Evolutionary conservation across 1,140 invertebrate genomes (phyloP).

Genomic region (Pinna nobilis): DNA sequence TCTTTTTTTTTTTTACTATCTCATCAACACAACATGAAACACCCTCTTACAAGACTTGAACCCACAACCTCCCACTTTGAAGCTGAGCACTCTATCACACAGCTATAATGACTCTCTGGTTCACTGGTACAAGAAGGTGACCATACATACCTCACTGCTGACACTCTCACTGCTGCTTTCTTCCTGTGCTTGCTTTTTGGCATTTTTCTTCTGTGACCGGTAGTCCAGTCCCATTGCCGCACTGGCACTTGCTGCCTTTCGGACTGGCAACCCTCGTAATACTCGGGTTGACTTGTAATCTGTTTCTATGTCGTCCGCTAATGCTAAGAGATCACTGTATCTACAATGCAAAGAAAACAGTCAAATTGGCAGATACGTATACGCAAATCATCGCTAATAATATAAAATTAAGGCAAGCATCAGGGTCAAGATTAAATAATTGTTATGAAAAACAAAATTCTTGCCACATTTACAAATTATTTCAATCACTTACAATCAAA

Average conservation of each 20-base stretch:
- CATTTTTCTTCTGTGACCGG: slow-evolving; percentile 69
- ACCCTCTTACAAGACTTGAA: not conserved
- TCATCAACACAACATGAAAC: not conserved
- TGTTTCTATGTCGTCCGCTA: slow-evolving; percentile 87
- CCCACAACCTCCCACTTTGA: not conserved
- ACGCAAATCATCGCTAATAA: too few species aligned
- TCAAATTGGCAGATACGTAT: not conserved
- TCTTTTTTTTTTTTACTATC: not conserved
- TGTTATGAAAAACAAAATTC: too few species aligned
- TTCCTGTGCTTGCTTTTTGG: slow-evolving; percentile 73
- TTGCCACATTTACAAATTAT: too few species aligned
- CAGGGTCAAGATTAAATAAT: too few species aligned
- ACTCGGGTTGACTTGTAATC: slow-evolving; percentile 78
- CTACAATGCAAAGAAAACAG: slow-evolving; percentile 45
- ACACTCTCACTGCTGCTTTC: slow-evolving; percentile 83
- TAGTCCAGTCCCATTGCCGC: slow-evolving; percentile 47
- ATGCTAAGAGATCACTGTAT: slow-evolving; percentile 92
- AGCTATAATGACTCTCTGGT: not conserved
- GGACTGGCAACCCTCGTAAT: slow-evolving; percentile 58
- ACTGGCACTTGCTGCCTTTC: slow-evolving; percentile 62
- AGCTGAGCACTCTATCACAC: not conserved
- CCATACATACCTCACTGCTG: slow-evolving; percentile 85
- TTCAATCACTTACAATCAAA: too few species aligned
- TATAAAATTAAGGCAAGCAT: too few species aligned
- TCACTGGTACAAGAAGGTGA: too few species aligned